phyloP scores from a whole-genome alignment of 2,113 vertebrate species.

The Limanda limanda region DNA sequence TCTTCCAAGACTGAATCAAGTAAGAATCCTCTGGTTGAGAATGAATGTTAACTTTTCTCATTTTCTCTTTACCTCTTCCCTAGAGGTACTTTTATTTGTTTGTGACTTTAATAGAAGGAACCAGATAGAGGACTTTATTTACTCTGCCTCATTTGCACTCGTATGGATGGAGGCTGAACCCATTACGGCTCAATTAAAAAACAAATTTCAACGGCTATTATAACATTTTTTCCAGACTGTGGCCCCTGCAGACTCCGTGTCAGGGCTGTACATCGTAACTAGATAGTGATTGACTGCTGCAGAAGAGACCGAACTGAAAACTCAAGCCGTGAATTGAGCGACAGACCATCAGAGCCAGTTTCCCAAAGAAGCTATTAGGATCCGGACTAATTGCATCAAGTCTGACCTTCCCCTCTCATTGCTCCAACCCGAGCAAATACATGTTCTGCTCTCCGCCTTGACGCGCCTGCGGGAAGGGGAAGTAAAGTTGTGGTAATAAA shows the following conservation, averaged over 20 bases:
- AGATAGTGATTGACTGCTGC: conserved; percentile 44
- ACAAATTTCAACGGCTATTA: conserved; percentile 52
- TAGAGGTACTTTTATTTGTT: no score
- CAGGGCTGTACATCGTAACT: conserved; percentile 10
- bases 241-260: conserved; percentile 35
- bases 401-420: conserved; percentile 56
- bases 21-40: not conserved
- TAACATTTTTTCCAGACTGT: conserved; percentile 29
- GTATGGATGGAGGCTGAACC: not conserved
- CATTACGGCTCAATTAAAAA: conserved; percentile 50
- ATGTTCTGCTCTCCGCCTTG: conserved; percentile 10
- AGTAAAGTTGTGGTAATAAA: conserved; percentile 45
- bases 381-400: conserved; percentile 42
- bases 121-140: not conserved
- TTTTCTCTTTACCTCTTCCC: no score
- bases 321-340: conserved; percentile 54
- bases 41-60: not conserved
- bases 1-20: not conserved
- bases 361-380: conserved; percentile 47
- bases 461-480: conserved; percentile 25
- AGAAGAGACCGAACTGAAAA: conserved; percentile 52
- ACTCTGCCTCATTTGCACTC: not conserved
- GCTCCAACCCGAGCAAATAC: conserved; percentile 44
- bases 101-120: no score
- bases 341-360: conserved; percentile 35